Base-by-base conservation (phyloP, 2,797 vertebrate species). In the Sus cebifrons region DNA sequence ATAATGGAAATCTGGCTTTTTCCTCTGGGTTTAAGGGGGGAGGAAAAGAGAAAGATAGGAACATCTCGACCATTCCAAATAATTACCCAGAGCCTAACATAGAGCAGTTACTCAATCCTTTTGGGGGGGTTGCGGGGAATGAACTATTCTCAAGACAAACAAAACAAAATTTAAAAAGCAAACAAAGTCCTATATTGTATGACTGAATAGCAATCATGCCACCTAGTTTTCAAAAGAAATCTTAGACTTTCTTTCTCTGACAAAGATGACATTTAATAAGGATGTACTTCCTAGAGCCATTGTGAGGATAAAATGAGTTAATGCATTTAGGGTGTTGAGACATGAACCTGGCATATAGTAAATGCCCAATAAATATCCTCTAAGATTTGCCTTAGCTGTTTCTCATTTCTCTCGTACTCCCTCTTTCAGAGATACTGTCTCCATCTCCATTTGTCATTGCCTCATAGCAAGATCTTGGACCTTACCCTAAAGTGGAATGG, bases 191-290 rank as follows among this genome's bases (percentile, higher is more conserved):
- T 5, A 49, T 81, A 49, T 81, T 79, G 25, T 2, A 70, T 5
- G 44, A 49, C 44, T 95, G 18, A 78, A 56, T 29, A 36, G 49
- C 2, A 58, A 91, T 86, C n/a, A 40, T 40, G 17, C 27, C 79
- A 62, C 23, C 32, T 17, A 64, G 2, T 20, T 78, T 95, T 71
- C 44, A 32, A 85, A 81, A 36, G 62, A n/a, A 94, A 75, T 4
- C 32, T 81, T 91, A 85, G 27, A 86, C 60, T 75, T 21, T 64
- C 17, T 52, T 85, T 60, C 11, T 70, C 75, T 89, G 65, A 20
- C 14, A 79, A 96, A 86, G 14, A 90, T 29, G 79, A 75, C 64
- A 78, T 77, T 54, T 77, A 84, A 68, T 65, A 89, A 94, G 52
- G 29, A 29, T 1, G 11, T 62, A 65, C 2, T 56, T 68, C 44